These are phyloP conservation scores for Pterois miles DNA, from an alignment of 2,797 vertebrate genomes.

Conservation along the genomic window DNA sequence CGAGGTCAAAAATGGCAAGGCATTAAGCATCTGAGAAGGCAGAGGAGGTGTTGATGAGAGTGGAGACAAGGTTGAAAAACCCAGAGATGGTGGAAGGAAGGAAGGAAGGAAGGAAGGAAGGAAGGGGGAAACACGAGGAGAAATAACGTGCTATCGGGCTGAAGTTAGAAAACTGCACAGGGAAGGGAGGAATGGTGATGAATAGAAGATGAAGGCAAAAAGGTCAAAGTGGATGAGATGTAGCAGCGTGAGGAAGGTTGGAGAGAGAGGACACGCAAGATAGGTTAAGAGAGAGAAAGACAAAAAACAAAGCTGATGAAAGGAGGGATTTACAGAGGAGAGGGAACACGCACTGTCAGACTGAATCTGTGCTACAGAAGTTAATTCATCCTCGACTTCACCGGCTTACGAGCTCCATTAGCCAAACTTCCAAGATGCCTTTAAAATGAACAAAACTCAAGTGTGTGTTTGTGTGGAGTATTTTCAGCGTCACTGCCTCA, in stretches of 20 bases:
- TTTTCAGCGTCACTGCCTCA: background rate
- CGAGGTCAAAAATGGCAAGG: background rate
- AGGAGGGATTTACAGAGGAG: slow-evolving; percentile 19
- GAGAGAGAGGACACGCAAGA: background rate
- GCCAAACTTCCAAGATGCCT: slow-evolving; percentile 38
- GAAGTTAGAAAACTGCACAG: background rate
- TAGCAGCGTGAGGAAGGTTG: background rate
- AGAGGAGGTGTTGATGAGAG: slow-evolving; percentile 33
- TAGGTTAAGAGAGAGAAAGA: background rate
- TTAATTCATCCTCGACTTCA: slow-evolving; percentile 40
- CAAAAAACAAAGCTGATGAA: slow-evolving; percentile 8
- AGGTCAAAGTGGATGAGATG: slow-evolving; percentile 14
- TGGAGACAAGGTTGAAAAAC: background rate
- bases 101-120: too few species aligned
- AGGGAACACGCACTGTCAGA: slow-evolving; percentile 13
- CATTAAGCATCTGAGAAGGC: background rate
- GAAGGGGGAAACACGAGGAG: too few species aligned
- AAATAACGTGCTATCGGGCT: too few species aligned
- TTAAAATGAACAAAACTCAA: slow-evolving; percentile 42
- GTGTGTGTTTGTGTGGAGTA: background rate
- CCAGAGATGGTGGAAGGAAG: background rate
- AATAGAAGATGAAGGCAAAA: slow-evolving; percentile 35
- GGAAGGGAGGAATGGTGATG: background rate
- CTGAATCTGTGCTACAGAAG: slow-evolving; percentile 22
- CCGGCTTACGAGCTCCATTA: slow-evolving; percentile 45